phyloP scores from a whole-genome alignment of 2,113 vertebrate genomes.

The Struthidea cinerea region DNA sequence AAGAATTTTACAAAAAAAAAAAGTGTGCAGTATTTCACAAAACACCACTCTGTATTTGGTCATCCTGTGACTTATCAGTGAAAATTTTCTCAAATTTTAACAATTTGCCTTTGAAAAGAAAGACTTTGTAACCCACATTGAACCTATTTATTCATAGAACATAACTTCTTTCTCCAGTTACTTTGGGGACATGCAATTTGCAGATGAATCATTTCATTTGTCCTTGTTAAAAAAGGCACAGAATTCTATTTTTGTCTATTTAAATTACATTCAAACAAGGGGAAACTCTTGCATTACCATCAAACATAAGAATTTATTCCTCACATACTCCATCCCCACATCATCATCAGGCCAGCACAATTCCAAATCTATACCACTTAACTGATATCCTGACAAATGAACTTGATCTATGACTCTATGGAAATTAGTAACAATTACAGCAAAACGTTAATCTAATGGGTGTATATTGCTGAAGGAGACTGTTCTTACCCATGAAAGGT shows the following conservation, averaged over 20 bases:
- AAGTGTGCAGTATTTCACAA: neutral
- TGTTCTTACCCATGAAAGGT: rapidly evolving
- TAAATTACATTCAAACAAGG: constrained; percentile 50
- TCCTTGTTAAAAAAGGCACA: constrained; percentile 56
- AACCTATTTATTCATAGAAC: constrained; percentile 50
- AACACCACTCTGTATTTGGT: neutral
- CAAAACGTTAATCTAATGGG: neutral
- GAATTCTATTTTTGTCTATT: constrained; percentile 62
- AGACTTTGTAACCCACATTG: neutral
- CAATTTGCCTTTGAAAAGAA: neutral
- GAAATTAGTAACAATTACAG: neutral
- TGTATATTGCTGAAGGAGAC: neutral
- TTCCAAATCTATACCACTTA: constrained; percentile 1
- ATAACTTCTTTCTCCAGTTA: constrained; percentile 34
- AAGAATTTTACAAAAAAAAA: neutral
- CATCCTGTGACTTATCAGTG: neutral
- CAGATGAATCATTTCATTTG: constrained; percentile 73
- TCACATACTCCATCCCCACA: constrained; percentile 20
- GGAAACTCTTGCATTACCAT: constrained; percentile 29
- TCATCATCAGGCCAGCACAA: constrained; percentile 17
- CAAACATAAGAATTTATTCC: constrained; percentile 62
- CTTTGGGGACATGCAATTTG: constrained; percentile 21
- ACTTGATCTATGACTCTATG: neutral
- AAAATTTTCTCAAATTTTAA: neutral
- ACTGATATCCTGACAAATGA: neutral